phyloP scores from a whole-genome alignment of 2,888 invertebrate genomes.

The Dendrolimus pini region DNA sequence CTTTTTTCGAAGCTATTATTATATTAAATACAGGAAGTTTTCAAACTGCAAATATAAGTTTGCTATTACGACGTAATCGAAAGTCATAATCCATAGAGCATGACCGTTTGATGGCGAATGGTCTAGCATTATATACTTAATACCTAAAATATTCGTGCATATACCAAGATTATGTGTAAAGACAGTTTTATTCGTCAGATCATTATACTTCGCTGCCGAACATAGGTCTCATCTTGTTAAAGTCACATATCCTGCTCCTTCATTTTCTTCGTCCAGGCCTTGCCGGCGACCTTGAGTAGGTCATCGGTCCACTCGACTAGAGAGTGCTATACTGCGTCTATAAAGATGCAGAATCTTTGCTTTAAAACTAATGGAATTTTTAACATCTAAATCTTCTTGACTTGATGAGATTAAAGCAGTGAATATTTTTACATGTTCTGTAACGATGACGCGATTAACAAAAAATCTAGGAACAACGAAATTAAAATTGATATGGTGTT shows the following conservation, averaged over 20 bases:
- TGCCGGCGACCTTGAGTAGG: no score
- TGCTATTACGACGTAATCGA: neutral
- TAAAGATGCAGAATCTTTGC: no score
- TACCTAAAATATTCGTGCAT: no score
- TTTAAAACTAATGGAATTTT: no score
- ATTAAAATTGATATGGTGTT: neutral
- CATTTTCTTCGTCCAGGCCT: neutral
- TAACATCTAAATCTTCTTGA: neutral
- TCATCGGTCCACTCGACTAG: no score
- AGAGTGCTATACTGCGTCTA: no score
- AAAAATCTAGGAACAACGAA: neutral
- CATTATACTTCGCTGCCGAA: no score
- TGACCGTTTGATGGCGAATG: conserved; percentile 4
- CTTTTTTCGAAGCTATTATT: conserved; percentile 1
- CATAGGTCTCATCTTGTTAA: neutral
- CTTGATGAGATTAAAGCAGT: neutral
- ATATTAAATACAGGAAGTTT: neutral
- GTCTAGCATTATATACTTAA: neutral
- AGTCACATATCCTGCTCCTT: neutral
- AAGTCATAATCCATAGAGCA: conserved; percentile 2
- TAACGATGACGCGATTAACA: neutral
- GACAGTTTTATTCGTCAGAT: neutral
- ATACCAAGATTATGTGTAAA: no score
- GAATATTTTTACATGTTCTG: neutral
- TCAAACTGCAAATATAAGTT: conserved; percentile 3